These are phyloP conservation scores for Isoperla grammatica DNA, from an alignment of 2,888 invertebrate genomes.

Conservation along the genomic window DNA sequence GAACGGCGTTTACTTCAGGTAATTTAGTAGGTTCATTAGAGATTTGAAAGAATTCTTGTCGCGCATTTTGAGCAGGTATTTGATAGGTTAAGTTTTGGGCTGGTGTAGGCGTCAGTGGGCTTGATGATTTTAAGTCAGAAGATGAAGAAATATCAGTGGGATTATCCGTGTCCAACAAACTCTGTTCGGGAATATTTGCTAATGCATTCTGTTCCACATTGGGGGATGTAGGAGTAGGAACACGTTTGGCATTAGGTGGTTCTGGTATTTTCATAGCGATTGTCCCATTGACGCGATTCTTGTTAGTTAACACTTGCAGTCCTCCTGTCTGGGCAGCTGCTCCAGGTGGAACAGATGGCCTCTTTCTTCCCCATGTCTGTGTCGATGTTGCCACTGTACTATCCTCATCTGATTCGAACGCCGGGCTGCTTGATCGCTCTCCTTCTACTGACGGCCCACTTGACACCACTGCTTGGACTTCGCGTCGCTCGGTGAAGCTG, in stretches of 20 bases:
- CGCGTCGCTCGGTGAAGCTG: conserved; percentile 31
- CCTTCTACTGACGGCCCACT: conserved; percentile 45
- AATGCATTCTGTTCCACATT: conserved; percentile 40
- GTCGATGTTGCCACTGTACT: conserved; percentile 46
- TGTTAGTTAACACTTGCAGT: conserved; percentile 44
- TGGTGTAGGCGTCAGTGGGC: conserved; percentile 36
- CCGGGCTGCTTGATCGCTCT: conserved; percentile 84
- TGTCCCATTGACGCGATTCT: conserved; percentile 39
- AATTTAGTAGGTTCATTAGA: neutral
- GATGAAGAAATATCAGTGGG: conserved; percentile 46
- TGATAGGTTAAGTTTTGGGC: conserved; percentile 28
- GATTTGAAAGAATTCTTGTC: neutral
- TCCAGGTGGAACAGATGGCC: conserved; percentile 62
- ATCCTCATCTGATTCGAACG: conserved; percentile 93
- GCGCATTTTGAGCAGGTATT: neutral
- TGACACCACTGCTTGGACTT: neutral
- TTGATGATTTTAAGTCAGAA: conserved; percentile 22
- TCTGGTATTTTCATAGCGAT: conserved; percentile 40
- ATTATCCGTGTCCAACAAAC: conserved; percentile 57
- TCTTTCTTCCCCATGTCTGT: conserved; percentile 41
- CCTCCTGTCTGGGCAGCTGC: conserved; percentile 62
- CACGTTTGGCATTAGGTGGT: conserved; percentile 28
- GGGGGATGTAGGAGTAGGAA: conserved; percentile 24
- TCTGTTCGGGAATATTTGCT: conserved; percentile 60
- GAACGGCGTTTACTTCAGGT: conserved; percentile 29